These are phyloP conservation scores for Pimephales promelas DNA, from an alignment of 2,113 vertebrate species.

Conservation along the genomic window DNA sequence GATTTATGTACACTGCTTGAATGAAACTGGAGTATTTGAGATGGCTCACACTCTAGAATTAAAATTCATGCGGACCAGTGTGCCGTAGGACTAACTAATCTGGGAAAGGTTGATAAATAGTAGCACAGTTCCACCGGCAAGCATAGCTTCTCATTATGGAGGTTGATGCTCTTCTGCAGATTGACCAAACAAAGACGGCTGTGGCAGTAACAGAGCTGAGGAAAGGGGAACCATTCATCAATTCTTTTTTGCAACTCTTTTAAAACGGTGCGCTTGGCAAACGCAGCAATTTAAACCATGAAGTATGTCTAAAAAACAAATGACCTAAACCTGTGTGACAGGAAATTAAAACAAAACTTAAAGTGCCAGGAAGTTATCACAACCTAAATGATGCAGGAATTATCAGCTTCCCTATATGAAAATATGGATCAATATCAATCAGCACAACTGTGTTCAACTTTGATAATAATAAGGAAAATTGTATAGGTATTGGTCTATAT, in stretches of 20 bases:
- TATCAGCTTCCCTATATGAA: neutral
- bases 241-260: conserved; percentile 31
- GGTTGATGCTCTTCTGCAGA: conserved; percentile 15
- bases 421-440: neutral
- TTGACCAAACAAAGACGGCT: conserved; percentile 50
- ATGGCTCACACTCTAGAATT: conserved; percentile 45
- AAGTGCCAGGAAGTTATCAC: neutral
- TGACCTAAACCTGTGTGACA: neutral
- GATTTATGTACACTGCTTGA: conserved; percentile 52
- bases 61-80: conserved; percentile 52
- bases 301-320: conserved; percentile 21
- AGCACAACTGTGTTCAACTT: no score
- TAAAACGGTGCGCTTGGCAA: neutral
- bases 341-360: neutral
- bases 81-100: conserved; percentile 3
- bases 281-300: neutral
- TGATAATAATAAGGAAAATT: no score
- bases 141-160: conserved; percentile 49
- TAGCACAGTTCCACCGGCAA: conserved; percentile 27
- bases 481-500: no score
- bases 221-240: conserved; percentile 50
- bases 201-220: conserved; percentile 41
- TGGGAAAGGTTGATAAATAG: conserved; percentile 54
- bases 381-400: neutral
- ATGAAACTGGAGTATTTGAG: conserved; percentile 40